Evolutionary conservation across 2,888 invertebrate genomes (phyloP).

Genomic region (Cheilosia pagana): DNA sequence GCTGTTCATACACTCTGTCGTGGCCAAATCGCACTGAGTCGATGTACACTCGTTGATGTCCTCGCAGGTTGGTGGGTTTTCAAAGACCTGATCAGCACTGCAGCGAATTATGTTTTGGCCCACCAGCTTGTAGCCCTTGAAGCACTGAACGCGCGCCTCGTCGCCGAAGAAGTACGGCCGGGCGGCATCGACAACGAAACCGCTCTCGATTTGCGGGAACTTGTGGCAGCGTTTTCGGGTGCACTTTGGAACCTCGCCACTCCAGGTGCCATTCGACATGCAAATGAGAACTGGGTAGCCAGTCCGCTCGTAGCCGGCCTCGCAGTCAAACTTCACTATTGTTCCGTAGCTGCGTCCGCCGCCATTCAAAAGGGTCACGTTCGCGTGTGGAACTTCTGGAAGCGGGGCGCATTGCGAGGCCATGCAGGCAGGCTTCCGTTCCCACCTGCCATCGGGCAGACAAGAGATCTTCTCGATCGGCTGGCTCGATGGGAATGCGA

Average conservation of each 20-base stretch:
- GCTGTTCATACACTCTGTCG: constrained; percentile 95
- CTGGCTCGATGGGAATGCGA: constrained; percentile 94
- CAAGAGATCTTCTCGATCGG: constrained; percentile 96
- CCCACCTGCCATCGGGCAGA: constrained; percentile 95
- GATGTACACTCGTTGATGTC: constrained; percentile 96
- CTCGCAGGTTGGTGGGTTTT: constrained; percentile 93
- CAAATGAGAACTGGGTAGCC: constrained; percentile 96
- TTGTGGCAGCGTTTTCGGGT: constrained; percentile 86
- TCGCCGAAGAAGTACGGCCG: constrained; percentile 93
- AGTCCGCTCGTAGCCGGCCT: constrained; percentile 93
- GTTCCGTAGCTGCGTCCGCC: constrained; percentile 97
- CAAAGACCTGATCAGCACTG: constrained; percentile 92
- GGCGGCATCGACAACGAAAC: constrained; percentile 91
- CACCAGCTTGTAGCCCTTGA: constrained; percentile 93
- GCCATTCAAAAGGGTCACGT: constrained; percentile 93
- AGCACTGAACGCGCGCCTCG: constrained; percentile 95
- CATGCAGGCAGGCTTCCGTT: constrained; percentile 94
- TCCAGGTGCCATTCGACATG: constrained; percentile 98
- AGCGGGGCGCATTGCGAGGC: constrained; percentile 96
- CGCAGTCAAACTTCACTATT: constrained; percentile 95
- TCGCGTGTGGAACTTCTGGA: constrained; percentile 93
- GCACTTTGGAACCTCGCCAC: constrained; percentile 94
- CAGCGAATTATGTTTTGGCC: constrained; percentile 93
- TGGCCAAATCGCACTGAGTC: constrained; percentile 94
- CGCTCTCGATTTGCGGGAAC: constrained; percentile 93